Evolutionary conservation across 2,113 vertebrate species (phyloP).

Genomic region (Neofelis nebulosa): DNA sequence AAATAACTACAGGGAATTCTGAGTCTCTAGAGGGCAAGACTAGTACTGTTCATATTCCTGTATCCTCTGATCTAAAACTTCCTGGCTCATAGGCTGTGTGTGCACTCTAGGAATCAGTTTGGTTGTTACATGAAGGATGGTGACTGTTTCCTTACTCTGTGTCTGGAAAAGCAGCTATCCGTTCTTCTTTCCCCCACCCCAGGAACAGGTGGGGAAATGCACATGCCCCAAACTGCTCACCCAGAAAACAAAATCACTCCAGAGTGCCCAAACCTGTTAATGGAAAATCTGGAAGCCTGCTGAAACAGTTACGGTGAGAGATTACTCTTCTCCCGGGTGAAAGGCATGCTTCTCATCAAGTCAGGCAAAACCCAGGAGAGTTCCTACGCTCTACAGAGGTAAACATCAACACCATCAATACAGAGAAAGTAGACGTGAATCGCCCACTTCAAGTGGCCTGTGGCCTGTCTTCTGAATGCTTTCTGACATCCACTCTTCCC

Average conservation of each 20-base stretch:
- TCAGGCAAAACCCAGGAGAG: not conserved
- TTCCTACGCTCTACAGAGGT: too few relatives aligned
- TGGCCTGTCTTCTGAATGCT: not conserved
- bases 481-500: not conserved
- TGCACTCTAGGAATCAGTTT: not conserved
- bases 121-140: not conserved
- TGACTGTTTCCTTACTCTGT: not conserved
- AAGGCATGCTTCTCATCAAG: not conserved
- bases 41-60: not conserved
- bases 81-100: not conserved
- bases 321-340: not conserved
- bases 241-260: conserved; percentile 56
- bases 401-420: not conserved
- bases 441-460: not conserved
- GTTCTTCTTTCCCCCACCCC: not conserved
- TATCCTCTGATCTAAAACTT: not conserved
- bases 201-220: not conserved
- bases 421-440: not conserved
- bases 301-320: not conserved
- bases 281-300: conserved; percentile 7
- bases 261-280: not conserved
- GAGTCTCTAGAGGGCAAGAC: not conserved
- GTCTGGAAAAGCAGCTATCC: not conserved
- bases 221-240: not conserved
- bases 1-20: not conserved